Evolutionary conservation across 2,797 vertebrate genomes (phyloP).

Genomic region (Sarcoramphus papa): DNA sequence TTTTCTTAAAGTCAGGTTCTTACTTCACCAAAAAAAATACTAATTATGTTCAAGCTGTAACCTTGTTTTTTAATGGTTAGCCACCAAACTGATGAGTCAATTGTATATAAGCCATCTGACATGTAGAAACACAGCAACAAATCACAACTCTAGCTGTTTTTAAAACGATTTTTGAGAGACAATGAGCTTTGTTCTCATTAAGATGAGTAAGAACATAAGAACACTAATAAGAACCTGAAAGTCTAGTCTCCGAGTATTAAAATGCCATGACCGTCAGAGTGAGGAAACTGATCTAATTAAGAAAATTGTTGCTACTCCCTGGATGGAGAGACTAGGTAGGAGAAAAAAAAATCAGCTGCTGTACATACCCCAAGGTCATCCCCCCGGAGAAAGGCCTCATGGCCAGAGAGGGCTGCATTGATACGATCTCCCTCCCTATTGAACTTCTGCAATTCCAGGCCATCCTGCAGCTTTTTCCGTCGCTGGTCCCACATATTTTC

Average conservation of each 20-base stretch:
- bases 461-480: conserved; percentile 71
- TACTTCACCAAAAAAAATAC: background rate
- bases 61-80: background rate
- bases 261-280: background rate
- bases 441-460: conserved; percentile 81
- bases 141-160: background rate
- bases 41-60: background rate
- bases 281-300: background rate
- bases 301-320: background rate
- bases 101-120: background rate
- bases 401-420: conserved; percentile 78
- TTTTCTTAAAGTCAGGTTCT: background rate
- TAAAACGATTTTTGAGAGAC: background rate
- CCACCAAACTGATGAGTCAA: background rate
- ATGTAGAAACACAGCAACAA: background rate
- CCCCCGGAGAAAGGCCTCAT: conserved; percentile 78
- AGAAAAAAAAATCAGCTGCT: background rate
- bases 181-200: background rate
- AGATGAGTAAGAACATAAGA: background rate
- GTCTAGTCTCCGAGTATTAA: background rate
- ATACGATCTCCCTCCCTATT: conserved; percentile 81
- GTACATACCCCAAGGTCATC: conserved; percentile 79
- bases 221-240: background rate
- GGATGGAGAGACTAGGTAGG: background rate
- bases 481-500: conserved; percentile 74